A percentile compares a stretch with the other conserved stretches of the same genome.
Conservation (phyloP, 2,113 vertebrate species). For the Circaetus gallicus region DNA sequence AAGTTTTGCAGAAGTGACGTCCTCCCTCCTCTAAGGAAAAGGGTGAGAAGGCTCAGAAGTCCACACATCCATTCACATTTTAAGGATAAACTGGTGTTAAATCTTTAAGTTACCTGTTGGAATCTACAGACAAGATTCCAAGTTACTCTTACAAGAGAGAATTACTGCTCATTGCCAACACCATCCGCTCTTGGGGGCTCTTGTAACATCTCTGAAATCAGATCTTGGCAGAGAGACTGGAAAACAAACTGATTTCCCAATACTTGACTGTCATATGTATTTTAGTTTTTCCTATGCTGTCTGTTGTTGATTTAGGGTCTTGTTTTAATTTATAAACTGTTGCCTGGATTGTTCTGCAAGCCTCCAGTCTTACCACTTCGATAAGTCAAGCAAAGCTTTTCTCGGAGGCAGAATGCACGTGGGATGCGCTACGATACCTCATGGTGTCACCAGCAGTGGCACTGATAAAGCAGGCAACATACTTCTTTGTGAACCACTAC, state of each 20-base stretch:
- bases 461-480: neutral
- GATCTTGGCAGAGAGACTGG: neutral
- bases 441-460: neutral
- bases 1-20: neutral
- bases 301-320: neutral
- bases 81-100: neutral
- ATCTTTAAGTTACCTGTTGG: neutral
- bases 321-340: neutral
- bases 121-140: neutral
- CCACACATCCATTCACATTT: neutral
- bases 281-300: neutral
- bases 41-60: neutral
- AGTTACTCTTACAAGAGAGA: neutral
- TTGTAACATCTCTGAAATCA: neutral
- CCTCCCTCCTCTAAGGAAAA: neutral
- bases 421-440: rapidly evolving
- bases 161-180: neutral
- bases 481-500: neutral
- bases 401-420: rapidly evolving
- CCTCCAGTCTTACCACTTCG: neutral
- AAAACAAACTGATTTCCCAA: neutral
- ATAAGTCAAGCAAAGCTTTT: neutral
- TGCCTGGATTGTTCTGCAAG: neutral
- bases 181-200: rapidly evolving
- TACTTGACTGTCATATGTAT: no score